Percentiles rank a stretch among this genome's conserved stretches.
Conservation (phyloP, 1,140 invertebrate species). For the Papilio polyxenes region DNA sequence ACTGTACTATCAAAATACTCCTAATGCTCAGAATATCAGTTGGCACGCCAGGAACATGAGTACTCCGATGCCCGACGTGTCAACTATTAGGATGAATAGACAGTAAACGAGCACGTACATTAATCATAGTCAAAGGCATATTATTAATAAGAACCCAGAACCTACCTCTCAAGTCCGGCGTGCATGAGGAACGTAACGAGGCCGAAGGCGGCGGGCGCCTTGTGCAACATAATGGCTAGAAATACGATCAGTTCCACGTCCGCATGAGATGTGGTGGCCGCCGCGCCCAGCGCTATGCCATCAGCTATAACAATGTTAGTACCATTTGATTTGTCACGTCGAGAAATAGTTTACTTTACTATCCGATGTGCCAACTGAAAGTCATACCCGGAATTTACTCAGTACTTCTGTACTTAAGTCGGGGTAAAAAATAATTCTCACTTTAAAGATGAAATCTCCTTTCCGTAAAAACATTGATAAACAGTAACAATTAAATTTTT, state of each 20-base stretch:
- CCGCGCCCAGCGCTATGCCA: conserved; percentile 97
- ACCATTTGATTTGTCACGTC: background rate
- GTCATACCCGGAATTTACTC: too few relatives aligned
- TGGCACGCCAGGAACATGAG: background rate
- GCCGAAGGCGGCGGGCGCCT: conserved; percentile 99
- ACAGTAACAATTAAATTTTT: too few relatives aligned
- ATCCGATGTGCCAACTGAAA: background rate
- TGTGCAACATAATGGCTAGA: conserved; percentile 99
- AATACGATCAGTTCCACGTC: conserved; percentile 99
- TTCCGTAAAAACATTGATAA: too few relatives aligned
- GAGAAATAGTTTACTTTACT: background rate
- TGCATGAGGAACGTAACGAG: conserved; percentile 98
- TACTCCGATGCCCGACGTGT: background rate
- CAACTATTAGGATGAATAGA: background rate
- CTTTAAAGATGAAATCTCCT: too few relatives aligned
- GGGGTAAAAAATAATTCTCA: too few relatives aligned
- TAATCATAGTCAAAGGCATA: background rate
- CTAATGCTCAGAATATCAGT: background rate
- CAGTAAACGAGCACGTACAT: background rate
- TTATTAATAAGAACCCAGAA: background rate
- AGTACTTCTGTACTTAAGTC: too few relatives aligned
- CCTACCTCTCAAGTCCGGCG: conserved; percentile 91
- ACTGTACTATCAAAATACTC: background rate
- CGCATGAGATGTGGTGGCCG: conserved; percentile 95
- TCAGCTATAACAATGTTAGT: conserved; percentile 85